Evolutionary conservation across 2,888 invertebrate genomes (phyloP).

Genomic region (Torymus texanus): DNA sequence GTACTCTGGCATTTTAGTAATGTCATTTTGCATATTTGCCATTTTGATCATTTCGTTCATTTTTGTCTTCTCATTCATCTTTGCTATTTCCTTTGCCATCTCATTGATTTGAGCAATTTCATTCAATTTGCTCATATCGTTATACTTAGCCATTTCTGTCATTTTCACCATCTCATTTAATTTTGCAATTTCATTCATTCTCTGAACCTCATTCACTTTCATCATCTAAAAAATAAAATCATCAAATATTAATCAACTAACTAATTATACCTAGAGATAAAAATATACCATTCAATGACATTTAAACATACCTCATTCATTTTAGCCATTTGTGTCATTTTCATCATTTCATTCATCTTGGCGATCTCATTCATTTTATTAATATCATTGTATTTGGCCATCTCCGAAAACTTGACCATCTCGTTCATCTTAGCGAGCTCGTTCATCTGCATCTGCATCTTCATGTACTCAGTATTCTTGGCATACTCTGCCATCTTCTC

Average conservation of each 20-base stretch:
- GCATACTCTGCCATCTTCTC: constrained; percentile 74
- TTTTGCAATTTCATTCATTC: constrained; percentile 73
- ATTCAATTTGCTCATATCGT: constrained; percentile 69
- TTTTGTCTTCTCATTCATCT: constrained; percentile 73
- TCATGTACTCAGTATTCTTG: constrained; percentile 72
- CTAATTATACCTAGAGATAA: too few relatives aligned
- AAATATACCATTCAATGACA: too few relatives aligned
- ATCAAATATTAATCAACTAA: too few relatives aligned
- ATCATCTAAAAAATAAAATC: constrained; percentile 63
- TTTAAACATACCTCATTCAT: constrained; percentile 68
- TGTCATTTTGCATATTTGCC: constrained; percentile 73
- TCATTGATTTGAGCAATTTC: constrained; percentile 73
- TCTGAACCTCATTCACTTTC: constrained; percentile 72
- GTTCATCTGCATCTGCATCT: constrained; percentile 69
- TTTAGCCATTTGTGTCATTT: constrained; percentile 73
- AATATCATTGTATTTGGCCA: constrained; percentile 72
- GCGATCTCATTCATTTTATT: constrained; percentile 71
- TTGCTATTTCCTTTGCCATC: constrained; percentile 73
- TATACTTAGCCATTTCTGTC: constrained; percentile 73
- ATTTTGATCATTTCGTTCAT: constrained; percentile 74
- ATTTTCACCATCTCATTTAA: constrained; percentile 74
- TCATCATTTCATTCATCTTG: constrained; percentile 73
- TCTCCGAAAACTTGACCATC: constrained; percentile 72
- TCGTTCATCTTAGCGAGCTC: constrained; percentile 73
- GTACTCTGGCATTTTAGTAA: constrained; percentile 72